A percentile compares a stretch with the other conserved stretches of the same genome.
Conservation (phyloP, 2,797 vertebrate species). For the Micrastur ruficollis region DNA sequence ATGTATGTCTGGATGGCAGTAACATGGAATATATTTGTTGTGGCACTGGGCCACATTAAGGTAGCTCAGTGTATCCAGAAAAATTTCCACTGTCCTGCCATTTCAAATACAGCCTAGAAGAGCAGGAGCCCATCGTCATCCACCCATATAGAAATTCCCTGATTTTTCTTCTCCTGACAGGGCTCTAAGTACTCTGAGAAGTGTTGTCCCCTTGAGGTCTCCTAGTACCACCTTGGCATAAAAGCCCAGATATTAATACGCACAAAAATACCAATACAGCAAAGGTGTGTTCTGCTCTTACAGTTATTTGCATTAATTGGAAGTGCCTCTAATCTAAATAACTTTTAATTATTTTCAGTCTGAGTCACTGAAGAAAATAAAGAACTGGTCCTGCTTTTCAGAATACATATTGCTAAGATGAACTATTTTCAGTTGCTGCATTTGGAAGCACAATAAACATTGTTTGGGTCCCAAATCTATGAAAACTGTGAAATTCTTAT, state of each 20-base stretch:
- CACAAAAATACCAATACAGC: background rate
- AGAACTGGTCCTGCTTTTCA: background rate
- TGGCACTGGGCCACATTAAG: background rate
- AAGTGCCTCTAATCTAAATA: background rate
- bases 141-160: background rate
- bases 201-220: background rate
- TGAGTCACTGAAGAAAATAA: background rate
- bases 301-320: background rate
- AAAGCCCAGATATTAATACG: background rate
- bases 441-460: background rate
- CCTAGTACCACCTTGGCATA: background rate
- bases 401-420: background rate
- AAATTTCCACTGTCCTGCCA: background rate
- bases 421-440: background rate
- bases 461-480: background rate
- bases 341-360: background rate
- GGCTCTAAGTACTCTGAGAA: background rate
- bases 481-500: background rate
- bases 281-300: background rate
- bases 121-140: background rate
- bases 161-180: background rate
- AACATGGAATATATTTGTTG: background rate
- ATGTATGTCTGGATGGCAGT: background rate
- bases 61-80: background rate
- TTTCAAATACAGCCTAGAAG: background rate